Conservation (phyloP, 2,113 vertebrate species). For the Stegostoma tigrinum region DNA sequence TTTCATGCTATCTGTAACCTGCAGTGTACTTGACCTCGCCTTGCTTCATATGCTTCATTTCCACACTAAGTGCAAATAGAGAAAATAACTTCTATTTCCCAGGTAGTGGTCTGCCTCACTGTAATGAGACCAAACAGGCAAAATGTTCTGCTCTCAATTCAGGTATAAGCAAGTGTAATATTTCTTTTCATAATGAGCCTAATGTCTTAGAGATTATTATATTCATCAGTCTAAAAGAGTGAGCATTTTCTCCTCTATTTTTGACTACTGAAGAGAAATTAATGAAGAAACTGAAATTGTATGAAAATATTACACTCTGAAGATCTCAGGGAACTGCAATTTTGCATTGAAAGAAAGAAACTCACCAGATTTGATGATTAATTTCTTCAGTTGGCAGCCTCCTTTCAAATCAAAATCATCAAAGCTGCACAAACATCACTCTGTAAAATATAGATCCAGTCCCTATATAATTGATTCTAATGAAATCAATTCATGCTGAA, state of each 20-base stretch:
- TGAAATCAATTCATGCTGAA: neutral
- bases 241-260: neutral
- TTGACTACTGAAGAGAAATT: neutral
- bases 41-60: neutral
- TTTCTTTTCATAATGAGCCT: neutral
- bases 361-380: conserved; percentile 10
- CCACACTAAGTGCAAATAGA: neutral
- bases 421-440: neutral
- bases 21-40: neutral
- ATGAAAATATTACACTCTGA: neutral
- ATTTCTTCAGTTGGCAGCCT: neutral
- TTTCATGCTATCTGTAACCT: neutral
- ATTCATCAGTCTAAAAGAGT: neutral
- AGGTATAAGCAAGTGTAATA: neutral
- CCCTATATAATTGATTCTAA: conserved; percentile 8
- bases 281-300: neutral
- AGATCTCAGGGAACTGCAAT: neutral
- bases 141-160: neutral
- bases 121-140: neutral
- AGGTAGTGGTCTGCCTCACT: neutral
- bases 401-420: conserved; percentile 17
- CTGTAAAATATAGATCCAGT: neutral
- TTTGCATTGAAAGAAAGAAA: neutral
- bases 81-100: neutral
- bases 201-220: neutral